A percentile compares a stretch with the other conserved stretches of the same genome.
These are phyloP conservation scores for Graphium colonna DNA, from an alignment of 2,888 invertebrate genomes.

Conservation along the genomic window DNA sequence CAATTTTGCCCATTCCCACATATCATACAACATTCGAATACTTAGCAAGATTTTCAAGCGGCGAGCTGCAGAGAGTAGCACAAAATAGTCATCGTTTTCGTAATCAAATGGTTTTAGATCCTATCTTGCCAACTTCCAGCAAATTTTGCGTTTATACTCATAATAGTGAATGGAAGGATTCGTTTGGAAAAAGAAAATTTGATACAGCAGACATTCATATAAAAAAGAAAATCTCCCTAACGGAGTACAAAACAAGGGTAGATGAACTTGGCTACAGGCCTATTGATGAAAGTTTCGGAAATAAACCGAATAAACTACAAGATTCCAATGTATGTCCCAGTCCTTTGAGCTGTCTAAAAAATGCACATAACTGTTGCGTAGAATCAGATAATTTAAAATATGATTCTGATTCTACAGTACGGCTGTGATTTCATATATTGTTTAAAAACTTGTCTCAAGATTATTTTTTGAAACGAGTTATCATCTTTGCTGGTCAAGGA, in stretches of 20 bases:
- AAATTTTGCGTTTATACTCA: too few species aligned
- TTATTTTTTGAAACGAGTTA: too few species aligned
- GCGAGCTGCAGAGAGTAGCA: neutral
- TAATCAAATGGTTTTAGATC: neutral
- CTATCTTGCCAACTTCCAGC: neutral
- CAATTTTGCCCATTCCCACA: conserved; percentile 5
- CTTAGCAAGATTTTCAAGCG: neutral
- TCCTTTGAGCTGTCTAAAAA: too few species aligned
- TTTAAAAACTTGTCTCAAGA: too few species aligned
- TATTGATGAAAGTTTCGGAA: too few species aligned
- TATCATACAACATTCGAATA: neutral
- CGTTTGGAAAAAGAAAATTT: neutral
- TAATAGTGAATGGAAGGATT: neutral
- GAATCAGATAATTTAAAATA: too few species aligned
- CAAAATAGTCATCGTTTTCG: neutral
- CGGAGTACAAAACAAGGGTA: neutral
- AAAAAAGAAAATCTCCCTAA: neutral
- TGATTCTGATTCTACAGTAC: too few species aligned
- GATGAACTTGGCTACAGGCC: neutral
- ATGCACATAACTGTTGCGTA: too few species aligned
- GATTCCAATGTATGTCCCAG: too few species aligned
- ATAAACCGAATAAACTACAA: too few species aligned
- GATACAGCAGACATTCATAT: neutral
- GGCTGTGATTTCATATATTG: too few species aligned
- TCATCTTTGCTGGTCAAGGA: too few species aligned